Percentiles rank a stretch among this genome's conserved stretches.
These are phyloP conservation scores for Adelges cooleyi DNA, from an alignment of 1,140 invertebrate species.

Conservation along the genomic window DNA sequence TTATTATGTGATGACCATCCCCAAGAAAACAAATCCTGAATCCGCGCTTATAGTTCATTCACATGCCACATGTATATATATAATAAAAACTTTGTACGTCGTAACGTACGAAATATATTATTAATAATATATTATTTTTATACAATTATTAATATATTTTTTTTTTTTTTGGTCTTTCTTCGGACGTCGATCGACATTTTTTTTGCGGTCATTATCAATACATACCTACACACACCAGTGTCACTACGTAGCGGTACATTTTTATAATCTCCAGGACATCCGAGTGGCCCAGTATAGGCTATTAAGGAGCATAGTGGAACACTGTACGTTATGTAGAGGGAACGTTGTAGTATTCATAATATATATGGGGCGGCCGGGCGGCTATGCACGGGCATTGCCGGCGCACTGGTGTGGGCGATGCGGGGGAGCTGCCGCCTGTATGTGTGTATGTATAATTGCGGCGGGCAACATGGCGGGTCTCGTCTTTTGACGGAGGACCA, in stretches of 20 bases:
- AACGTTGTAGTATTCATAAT: too few species aligned
- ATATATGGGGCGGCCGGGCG: too few species aligned
- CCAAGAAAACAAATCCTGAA: too few species aligned
- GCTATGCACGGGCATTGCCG: too few species aligned
- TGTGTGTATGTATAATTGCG: conserved; percentile 25
- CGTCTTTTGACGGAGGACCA: conserved; percentile 26
- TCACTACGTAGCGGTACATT: neutral
- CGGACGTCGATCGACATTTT: neutral
- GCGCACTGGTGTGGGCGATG: neutral
- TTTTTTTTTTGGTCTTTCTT: neutral
- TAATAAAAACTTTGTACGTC: too few species aligned
- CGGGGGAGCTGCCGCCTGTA: neutral
- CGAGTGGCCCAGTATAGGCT: too few species aligned
- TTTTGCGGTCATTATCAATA: neutral
- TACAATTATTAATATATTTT: too few species aligned
- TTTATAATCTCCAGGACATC: neutral
- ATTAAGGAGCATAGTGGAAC: too few species aligned
- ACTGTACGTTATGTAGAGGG: too few species aligned
- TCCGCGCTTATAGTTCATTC: too few species aligned
- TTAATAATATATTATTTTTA: neutral
- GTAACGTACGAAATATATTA: neutral
- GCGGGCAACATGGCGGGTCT: conserved; percentile 28
- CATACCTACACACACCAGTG: neutral
- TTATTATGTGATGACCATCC: too few species aligned
- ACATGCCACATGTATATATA: too few species aligned